These are phyloP conservation scores for Nymphicus hollandicus DNA, from an alignment of 2,113 vertebrate species.

Conservation along the genomic window DNA sequence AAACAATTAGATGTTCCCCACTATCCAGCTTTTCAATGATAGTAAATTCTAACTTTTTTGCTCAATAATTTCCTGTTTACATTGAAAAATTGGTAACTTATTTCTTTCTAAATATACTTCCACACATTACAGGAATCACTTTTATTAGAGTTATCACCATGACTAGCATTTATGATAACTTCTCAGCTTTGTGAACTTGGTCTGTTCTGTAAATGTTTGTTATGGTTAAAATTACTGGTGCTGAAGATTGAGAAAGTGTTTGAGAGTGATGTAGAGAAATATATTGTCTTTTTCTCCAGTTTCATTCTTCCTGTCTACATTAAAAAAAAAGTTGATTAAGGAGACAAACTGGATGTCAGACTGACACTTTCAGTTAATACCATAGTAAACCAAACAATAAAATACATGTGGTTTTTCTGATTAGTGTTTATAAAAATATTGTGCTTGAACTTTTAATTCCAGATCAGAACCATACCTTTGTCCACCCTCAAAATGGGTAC, in stretches of 20 bases:
- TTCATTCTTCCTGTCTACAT: neutral
- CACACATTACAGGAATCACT: neutral
- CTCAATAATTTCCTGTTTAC: neutral
- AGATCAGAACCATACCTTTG: neutral
- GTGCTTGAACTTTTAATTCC: neutral
- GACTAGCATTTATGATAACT: neutral
- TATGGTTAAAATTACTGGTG: neutral
- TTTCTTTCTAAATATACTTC: neutral
- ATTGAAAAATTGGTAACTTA: neutral
- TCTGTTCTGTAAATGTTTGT: neutral
- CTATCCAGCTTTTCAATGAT: neutral
- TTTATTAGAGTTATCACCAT: neutral
- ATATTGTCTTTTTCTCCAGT: neutral
- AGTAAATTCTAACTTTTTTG: neutral
- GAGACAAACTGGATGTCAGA: neutral
- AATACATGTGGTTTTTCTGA: neutral
- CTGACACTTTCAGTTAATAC: neutral
- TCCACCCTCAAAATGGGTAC: neutral
- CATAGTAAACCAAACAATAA: neutral
- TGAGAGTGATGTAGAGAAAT: neutral
- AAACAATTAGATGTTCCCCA: neutral
- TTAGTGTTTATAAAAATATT: neutral
- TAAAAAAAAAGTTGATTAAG: neutral
- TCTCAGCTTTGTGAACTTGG: neutral
- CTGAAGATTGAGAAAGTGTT: neutral